Evolutionary conservation across 1,140 invertebrate genomes (phyloP).

Genomic region (Caenorhabditis remanei): DNA sequence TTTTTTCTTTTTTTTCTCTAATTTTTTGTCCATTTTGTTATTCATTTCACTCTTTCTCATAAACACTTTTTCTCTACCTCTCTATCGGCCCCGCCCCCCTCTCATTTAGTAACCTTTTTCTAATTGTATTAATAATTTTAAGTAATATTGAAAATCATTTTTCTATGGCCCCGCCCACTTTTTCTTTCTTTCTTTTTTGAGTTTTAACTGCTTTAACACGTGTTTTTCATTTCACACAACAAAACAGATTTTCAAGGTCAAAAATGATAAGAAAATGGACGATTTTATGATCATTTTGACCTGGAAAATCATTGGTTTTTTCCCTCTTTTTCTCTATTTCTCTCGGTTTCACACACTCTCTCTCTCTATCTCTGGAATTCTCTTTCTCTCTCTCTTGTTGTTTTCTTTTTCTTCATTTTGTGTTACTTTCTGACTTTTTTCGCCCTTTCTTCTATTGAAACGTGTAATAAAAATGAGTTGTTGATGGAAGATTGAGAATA

Average conservation of each 20-base stretch:
- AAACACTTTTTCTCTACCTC: background rate
- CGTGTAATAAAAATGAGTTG: background rate
- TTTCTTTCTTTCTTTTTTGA: background rate
- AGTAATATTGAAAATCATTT: background rate
- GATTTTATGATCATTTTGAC: background rate
- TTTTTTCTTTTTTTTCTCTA: background rate
- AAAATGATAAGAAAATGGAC: background rate
- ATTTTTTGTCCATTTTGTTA: constrained; percentile 11
- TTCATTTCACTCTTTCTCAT: background rate
- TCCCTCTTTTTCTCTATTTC: background rate
- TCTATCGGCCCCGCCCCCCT: background rate
- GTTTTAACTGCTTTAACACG: no score
- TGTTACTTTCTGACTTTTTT: background rate
- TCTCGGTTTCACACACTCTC: background rate
- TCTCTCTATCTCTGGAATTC: background rate
- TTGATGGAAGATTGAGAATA: no score
- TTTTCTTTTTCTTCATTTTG: background rate
- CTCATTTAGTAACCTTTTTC: background rate
- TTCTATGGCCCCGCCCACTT: background rate
- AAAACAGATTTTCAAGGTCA: background rate
- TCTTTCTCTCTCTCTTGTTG: background rate
- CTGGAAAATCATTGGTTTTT: background rate
- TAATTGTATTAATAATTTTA: background rate
- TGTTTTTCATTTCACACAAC: no score
- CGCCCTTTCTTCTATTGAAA: background rate